phyloP scores from a whole-genome alignment of 2,113 vertebrate species.

The Asarcornis scutulata region DNA sequence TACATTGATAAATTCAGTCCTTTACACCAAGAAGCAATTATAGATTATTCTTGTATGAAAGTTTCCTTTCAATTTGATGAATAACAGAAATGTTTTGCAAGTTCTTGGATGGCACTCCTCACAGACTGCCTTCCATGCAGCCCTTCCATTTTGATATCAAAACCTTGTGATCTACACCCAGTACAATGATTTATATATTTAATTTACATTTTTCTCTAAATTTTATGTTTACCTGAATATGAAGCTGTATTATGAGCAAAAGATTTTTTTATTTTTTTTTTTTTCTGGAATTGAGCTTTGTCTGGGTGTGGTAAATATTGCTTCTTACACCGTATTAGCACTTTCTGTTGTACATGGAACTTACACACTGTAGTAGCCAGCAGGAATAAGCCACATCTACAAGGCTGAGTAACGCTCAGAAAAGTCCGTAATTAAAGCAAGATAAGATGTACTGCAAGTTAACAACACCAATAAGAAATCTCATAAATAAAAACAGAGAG shows the following conservation, averaged over 20 bases:
- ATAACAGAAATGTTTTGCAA: not conserved
- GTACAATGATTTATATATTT: not conserved
- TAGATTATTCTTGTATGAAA: not conserved
- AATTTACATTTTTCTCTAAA: not conserved
- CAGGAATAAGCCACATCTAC: not conserved
- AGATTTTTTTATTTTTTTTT: not conserved
- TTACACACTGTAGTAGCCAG: not conserved
- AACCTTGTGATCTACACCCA: not conserved
- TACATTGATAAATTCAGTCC: not conserved
- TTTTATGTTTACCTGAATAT: not conserved
- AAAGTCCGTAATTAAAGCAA: not conserved
- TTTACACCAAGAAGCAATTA: not conserved
- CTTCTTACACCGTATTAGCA: not conserved
- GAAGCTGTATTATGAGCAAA: not conserved
- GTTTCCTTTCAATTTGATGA: not conserved
- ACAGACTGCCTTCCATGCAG: not conserved
- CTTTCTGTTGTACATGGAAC: not conserved
- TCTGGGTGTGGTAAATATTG: not conserved
- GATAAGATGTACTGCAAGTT: not conserved
- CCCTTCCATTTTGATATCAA: not conserved
- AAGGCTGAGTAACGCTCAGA: not conserved
- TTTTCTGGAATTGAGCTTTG: not conserved
- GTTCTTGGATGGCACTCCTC: not conserved
- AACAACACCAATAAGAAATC: not conserved
- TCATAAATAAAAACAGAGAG: not conserved